phyloP scores from a whole-genome alignment of 2,113 vertebrate species.

The Pterocles orientalis region DNA sequence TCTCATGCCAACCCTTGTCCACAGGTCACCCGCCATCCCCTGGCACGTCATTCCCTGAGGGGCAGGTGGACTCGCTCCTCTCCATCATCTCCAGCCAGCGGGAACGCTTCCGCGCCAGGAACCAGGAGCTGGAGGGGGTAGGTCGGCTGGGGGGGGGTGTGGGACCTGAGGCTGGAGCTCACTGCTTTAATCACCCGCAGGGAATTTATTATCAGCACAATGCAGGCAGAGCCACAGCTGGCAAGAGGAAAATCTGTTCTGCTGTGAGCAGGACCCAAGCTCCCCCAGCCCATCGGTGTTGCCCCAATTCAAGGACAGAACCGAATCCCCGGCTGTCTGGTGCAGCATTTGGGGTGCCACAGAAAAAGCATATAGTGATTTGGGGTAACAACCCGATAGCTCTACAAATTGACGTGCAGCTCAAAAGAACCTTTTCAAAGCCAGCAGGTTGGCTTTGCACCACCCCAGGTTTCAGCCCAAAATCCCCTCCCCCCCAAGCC shows the following conservation, averaged over 20 bases:
- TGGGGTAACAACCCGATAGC: not conserved
- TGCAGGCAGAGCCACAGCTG: fast-evolving
- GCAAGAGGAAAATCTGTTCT: not conserved
- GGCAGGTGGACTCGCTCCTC: constrained; percentile 93
- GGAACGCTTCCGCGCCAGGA: constrained; percentile 91
- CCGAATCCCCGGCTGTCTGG: not conserved
- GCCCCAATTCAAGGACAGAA: not conserved
- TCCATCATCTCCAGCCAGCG: constrained; percentile 98
- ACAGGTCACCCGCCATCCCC: constrained; percentile 42
- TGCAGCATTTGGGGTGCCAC: fast-evolving
- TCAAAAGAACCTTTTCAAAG: not conserved
- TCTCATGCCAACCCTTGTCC: not conserved
- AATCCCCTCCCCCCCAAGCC: not conserved
- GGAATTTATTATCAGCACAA: not conserved
- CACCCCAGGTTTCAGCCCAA: not conserved
- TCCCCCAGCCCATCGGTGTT: fast-evolving
- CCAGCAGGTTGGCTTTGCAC: not conserved
- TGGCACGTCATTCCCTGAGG: constrained; percentile 78
- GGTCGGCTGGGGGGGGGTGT: not conserved
- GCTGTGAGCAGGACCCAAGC: not conserved
- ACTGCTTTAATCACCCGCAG: not conserved
- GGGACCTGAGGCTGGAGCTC: not conserved
- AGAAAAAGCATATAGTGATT: fast-evolving
- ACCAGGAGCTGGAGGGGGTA: constrained; percentile 95
- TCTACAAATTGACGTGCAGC: not conserved